A percentile compares a stretch with the other conserved stretches of the same genome.
These are phyloP conservation scores for Coptotermes formosanus DNA, from an alignment of 1,140 invertebrate species.

Conservation along the genomic window DNA sequence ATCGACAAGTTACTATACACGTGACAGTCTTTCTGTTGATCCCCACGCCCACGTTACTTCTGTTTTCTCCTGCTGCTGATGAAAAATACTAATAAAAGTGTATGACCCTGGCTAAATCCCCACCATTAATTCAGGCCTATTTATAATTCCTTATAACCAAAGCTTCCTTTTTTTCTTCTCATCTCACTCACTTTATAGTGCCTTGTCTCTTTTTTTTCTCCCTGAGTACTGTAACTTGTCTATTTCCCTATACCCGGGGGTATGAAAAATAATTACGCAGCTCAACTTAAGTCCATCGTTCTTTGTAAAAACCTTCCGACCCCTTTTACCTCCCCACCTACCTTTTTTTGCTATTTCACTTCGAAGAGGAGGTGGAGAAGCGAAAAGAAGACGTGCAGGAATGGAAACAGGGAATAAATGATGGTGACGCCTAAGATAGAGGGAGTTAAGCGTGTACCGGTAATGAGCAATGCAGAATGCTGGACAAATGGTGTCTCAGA, in stretches of 20 bases:
- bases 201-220: not conserved
- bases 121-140: slow-evolving; percentile 31
- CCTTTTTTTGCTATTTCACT: slow-evolving; percentile 19
- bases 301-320: slow-evolving; percentile 25
- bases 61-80: slow-evolving; percentile 8
- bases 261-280: slow-evolving; percentile 33
- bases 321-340: not conserved
- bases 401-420: slow-evolving; percentile 25
- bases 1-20: not conserved
- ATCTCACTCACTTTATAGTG: not conserved
- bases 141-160: slow-evolving; percentile 30
- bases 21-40: not conserved
- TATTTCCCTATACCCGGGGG: slow-evolving; percentile 34
- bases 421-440: slow-evolving; percentile 27
- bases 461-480: slow-evolving; percentile 14
- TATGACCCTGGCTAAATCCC: slow-evolving; percentile 23
- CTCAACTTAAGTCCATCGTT: slow-evolving; percentile 32
- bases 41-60: not conserved
- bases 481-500: not conserved
- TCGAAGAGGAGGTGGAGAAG: not conserved
- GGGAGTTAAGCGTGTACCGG: slow-evolving; percentile 18
- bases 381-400: slow-evolving; percentile 11
- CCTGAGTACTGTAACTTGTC: slow-evolving; percentile 27
- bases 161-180: slow-evolving; percentile 18
- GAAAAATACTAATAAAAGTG: slow-evolving; percentile 25